Percentiles rank a stretch among this genome's conserved stretches.
These are phyloP conservation scores for Kryptopterus vitreolus DNA, from an alignment of 2,797 vertebrate genomes.

Conservation along the genomic window DNA sequence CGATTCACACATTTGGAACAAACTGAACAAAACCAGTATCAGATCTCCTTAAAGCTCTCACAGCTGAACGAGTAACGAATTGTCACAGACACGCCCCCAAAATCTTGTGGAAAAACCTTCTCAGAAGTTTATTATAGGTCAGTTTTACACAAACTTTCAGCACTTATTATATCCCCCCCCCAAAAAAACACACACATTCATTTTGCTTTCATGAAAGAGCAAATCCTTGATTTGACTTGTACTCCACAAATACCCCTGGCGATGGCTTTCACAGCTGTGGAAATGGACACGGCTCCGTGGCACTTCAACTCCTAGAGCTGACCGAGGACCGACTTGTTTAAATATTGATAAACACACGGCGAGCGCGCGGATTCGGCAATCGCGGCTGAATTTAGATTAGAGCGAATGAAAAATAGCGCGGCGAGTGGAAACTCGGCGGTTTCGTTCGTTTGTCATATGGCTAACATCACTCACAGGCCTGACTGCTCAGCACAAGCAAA, in stretches of 20 bases:
- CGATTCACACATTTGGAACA: neutral
- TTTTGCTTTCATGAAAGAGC: conserved; percentile 28
- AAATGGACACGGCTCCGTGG: conserved; percentile 19
- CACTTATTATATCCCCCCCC: neutral
- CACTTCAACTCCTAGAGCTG: conserved; percentile 30
- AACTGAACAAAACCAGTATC: neutral
- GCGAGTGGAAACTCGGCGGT: neutral
- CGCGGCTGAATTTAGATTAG: conserved; percentile 26
- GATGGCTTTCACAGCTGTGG: conserved; percentile 15
- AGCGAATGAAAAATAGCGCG: neutral
- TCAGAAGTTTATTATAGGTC: neutral
- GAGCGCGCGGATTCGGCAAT: conserved; percentile 33
- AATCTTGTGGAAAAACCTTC: neutral
- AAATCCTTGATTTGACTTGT: conserved; percentile 42
- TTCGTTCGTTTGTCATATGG: neutral
- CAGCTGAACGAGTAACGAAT: neutral
- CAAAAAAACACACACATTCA: neutral
- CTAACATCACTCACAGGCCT: neutral
- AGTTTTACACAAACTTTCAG: neutral
- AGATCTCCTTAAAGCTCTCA: neutral
- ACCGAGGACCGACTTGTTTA: conserved; percentile 37
- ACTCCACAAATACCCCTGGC: conserved; percentile 49
- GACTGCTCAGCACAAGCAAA: neutral
- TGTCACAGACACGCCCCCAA: neutral
- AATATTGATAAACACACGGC: conserved; percentile 52